Evolutionary conservation across 2,888 invertebrate species (phyloP).

Genomic region (Scaeva pyrastri): DNA sequence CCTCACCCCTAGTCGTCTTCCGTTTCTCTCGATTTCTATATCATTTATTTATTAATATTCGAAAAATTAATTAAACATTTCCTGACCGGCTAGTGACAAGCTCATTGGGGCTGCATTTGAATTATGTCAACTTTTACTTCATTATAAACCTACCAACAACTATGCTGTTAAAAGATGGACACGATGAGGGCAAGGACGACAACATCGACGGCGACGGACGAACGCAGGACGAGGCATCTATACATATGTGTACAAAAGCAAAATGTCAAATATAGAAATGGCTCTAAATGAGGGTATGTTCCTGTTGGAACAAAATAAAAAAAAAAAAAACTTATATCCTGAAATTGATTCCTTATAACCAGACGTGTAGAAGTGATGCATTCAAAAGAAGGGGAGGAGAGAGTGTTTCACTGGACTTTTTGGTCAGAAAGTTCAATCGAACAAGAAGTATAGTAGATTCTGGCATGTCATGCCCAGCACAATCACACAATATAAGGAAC

Average conservation of each 20-base stretch:
- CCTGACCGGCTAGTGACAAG: constrained; percentile 77
- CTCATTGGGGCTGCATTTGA: constrained; percentile 82
- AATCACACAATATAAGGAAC: constrained; percentile 58
- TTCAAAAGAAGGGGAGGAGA: neutral
- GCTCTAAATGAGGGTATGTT: neutral
- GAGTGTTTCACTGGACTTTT: constrained; percentile 36
- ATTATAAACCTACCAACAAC: constrained; percentile 29
- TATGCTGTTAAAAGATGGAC: constrained; percentile 2
- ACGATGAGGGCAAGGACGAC: neutral
- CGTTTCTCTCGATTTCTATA: constrained; percentile 57
- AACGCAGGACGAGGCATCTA: constrained; percentile 27
- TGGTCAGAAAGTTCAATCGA: constrained; percentile 64
- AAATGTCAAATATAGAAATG: constrained; percentile 29
- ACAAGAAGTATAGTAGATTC: constrained; percentile 36
- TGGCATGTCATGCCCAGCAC: constrained; percentile 55
- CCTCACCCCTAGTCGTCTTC: neutral
- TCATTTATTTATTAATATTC: constrained; percentile 75
- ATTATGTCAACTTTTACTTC: constrained; percentile 83
- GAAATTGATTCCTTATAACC: constrained; percentile 67
- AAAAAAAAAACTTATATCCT: constrained; percentile 21
- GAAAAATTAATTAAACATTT: constrained; percentile 76
- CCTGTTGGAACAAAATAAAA: neutral
- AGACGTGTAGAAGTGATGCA: constrained; percentile 28
- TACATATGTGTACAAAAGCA: constrained; percentile 5
- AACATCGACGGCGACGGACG: neutral